Conservation (phyloP, 2,888 invertebrate species). For the Athalia rosae region DNA sequence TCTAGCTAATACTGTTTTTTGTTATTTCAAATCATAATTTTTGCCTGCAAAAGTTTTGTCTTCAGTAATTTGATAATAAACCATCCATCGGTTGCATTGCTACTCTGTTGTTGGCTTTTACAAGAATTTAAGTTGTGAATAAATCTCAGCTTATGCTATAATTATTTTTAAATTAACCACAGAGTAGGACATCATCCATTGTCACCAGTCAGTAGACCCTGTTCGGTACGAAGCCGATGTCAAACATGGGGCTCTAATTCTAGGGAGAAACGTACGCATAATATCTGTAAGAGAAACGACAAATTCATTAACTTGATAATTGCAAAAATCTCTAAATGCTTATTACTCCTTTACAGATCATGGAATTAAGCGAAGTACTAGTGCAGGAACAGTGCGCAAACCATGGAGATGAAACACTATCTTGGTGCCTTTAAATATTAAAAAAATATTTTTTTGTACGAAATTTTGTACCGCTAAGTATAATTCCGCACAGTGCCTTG, state of each 20-base stretch:
- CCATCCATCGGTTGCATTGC: not conserved
- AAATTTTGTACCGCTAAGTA: conserved; percentile 37
- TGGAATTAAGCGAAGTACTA: conserved; percentile 70
- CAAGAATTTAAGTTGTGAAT: not conserved
- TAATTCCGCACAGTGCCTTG: conserved; percentile 46
- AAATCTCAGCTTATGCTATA: not conserved
- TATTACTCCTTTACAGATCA: conserved; percentile 60
- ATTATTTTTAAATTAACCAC: conserved; percentile 41
- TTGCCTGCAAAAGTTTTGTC: not conserved
- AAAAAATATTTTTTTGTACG: conserved; percentile 46
- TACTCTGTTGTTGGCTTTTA: not conserved
- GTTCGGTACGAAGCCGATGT: conserved; percentile 65
- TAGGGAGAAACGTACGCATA: conserved; percentile 66
- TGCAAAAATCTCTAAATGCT: too few species aligned
- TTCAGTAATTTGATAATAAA: conserved; percentile 13
- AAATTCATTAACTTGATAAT: too few species aligned
- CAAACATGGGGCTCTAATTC: conserved; percentile 71
- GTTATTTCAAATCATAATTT: not conserved
- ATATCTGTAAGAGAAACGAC: conserved; percentile 59
- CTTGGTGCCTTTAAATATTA: conserved; percentile 3
- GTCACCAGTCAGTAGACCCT: conserved; percentile 58
- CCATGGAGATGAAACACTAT: conserved; percentile 65
- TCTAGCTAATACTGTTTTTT: conserved; percentile 55
- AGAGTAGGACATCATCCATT: conserved; percentile 62
- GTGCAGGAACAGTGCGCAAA: conserved; percentile 70